Conservation (phyloP, 2,797 vertebrate genomes). For the Scyliorhinus canicula region DNA sequence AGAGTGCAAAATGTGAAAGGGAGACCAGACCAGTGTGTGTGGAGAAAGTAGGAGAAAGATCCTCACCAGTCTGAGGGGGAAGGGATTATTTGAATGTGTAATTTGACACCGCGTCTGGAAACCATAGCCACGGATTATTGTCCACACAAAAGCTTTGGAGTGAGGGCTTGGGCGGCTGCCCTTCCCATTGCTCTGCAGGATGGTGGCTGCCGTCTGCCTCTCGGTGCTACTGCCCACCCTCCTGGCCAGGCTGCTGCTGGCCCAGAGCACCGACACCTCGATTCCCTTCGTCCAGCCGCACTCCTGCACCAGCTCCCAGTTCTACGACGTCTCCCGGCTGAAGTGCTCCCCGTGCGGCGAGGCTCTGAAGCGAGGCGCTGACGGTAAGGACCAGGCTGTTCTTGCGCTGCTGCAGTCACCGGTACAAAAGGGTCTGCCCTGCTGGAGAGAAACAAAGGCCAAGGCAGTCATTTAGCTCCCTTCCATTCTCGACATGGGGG, state of each 20-base stretch:
- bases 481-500: not conserved
- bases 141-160: not conserved
- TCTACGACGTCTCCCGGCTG: conserved; percentile 37
- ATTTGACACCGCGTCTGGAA: conserved; percentile 1
- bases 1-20: too few relatives aligned
- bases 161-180: not conserved
- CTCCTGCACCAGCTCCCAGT: conserved; percentile 28
- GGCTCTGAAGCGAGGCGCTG: not conserved
- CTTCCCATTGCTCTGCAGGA: not conserved
- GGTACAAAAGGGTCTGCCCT: not conserved
- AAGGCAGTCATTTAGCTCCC: too few relatives aligned
- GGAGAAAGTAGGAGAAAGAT: too few relatives aligned
- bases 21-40: too few relatives aligned
- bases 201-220: not conserved
- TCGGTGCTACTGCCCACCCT: too few relatives aligned
- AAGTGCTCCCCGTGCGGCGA: conserved; percentile 30
- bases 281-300: conserved; percentile 34
- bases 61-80: not conserved
- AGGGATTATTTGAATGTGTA: not conserved
- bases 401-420: not conserved
- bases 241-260: not conserved
- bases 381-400: conserved; percentile 27
- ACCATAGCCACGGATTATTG: conserved; percentile 12
- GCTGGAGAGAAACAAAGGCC: not conserved
- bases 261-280: not conserved